These are phyloP conservation scores for Bufo gargarizans DNA, from an alignment of 2,113 vertebrate species.

Conservation along the genomic window DNA sequence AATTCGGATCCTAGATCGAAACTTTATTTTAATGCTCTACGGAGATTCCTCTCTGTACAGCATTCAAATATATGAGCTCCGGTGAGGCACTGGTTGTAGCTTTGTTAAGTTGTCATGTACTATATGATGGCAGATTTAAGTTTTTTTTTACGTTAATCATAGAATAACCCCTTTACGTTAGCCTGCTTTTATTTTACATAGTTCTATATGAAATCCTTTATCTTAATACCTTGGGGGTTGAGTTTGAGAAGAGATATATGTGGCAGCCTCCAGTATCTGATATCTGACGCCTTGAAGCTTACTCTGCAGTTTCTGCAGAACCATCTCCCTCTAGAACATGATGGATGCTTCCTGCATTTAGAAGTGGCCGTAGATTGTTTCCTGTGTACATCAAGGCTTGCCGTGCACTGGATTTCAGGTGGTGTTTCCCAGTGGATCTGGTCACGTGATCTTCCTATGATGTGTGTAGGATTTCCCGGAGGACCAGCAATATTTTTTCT, in stretches of 20 bases:
- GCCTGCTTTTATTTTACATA: neutral
- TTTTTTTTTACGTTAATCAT: no score
- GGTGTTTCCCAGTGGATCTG: neutral
- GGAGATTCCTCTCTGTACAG: no score
- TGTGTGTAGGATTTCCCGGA: conserved; percentile 21
- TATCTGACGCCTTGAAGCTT: neutral
- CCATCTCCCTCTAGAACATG: neutral
- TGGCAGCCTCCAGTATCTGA: neutral
- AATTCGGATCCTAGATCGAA: no score
- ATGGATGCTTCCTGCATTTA: neutral
- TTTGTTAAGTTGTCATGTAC: no score
- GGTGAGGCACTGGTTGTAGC: no score
- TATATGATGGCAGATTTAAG: no score
- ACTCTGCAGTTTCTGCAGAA: neutral
- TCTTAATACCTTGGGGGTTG: neutral
- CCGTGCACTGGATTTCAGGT: neutral
- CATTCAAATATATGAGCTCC: no score
- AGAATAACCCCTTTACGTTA: no score
- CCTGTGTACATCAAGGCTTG: neutral
- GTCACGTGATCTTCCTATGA: conserved; percentile 16
- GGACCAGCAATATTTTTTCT: conserved; percentile 25
- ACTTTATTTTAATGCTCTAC: no score
- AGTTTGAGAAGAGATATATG: neutral
- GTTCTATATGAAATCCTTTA: neutral
- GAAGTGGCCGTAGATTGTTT: neutral